Conservation (phyloP, 2,797 vertebrate species). For the Muscicapa comitata region DNA sequence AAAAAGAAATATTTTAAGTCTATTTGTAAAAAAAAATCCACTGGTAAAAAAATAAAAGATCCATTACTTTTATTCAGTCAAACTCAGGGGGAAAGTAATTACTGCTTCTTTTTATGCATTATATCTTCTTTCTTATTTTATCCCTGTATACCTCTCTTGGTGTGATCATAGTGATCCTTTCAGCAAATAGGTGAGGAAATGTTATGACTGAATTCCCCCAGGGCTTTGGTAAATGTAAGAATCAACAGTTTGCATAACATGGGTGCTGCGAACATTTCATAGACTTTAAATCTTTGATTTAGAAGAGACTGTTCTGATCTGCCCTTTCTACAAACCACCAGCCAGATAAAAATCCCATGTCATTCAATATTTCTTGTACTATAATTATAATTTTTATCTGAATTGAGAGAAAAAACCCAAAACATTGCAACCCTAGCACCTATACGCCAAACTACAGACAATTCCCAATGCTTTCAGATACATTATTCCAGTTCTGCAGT, state of each 20-base stretch:
- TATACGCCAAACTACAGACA: background rate
- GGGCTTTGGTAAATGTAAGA: background rate
- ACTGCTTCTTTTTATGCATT: background rate
- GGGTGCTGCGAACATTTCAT: background rate
- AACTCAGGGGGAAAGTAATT: background rate
- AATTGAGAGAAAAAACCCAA: background rate
- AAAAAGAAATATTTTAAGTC: constrained; percentile 51
- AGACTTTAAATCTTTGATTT: background rate
- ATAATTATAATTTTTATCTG: background rate
- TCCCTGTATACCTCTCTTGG: background rate
- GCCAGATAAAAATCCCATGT: background rate
- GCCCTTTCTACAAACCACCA: background rate
- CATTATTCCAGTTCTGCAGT: background rate
- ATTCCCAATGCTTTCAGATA: background rate
- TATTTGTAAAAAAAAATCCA: constrained; percentile 14
- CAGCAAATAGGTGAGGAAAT: background rate
- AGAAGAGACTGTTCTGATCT: background rate
- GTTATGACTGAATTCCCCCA: background rate
- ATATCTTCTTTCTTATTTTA: background rate
- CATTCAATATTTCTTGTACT: background rate
- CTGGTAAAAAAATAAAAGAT: background rate
- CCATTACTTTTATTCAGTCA: background rate
- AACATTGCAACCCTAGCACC: background rate
- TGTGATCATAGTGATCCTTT: background rate
- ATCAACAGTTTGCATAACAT: background rate